These are phyloP conservation scores for Pseudococcus longispinus DNA, from an alignment of 2,888 invertebrate species.

Conservation along the genomic window DNA sequence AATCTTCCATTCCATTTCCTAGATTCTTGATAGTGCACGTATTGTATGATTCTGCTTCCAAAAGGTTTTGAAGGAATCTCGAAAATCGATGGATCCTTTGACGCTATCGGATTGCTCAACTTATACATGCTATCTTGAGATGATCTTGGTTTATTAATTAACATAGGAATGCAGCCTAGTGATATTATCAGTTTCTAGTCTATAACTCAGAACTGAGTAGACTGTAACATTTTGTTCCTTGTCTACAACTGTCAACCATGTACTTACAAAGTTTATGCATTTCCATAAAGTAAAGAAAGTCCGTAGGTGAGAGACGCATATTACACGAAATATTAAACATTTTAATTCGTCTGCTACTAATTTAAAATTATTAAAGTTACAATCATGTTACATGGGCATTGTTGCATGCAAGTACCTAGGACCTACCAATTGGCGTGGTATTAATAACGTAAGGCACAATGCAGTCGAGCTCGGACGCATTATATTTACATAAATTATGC, in stretches of 20 bases:
- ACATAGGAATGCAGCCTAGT: too few relatives aligned
- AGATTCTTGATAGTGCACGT: too few relatives aligned
- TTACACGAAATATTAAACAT: slow-evolving; percentile 35
- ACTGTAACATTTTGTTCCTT: background rate
- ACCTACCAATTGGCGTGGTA: slow-evolving; percentile 1
- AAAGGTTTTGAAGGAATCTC: too few relatives aligned
- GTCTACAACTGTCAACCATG: background rate
- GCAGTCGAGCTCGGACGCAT: background rate
- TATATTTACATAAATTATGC: slow-evolving; percentile 42
- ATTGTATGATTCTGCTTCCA: too few relatives aligned
- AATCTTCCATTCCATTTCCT: too few relatives aligned
- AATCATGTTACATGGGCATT: background rate
- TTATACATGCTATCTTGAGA: too few relatives aligned
- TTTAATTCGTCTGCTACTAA: background rate
- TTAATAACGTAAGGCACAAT: slow-evolving; percentile 33
- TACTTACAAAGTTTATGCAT: background rate
- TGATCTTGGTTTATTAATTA: too few relatives aligned
- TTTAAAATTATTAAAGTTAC: slow-evolving; percentile 9
- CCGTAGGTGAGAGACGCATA: background rate
- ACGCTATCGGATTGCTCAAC: too few relatives aligned
- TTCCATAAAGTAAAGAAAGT: background rate
- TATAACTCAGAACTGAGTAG: background rate
- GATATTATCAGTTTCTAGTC: too few relatives aligned
- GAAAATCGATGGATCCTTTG: too few relatives aligned
- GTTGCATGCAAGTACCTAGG: background rate